Evolutionary conservation across 2,113 vertebrate species (phyloP).

Genomic region (Cyprinus carpio): DNA sequence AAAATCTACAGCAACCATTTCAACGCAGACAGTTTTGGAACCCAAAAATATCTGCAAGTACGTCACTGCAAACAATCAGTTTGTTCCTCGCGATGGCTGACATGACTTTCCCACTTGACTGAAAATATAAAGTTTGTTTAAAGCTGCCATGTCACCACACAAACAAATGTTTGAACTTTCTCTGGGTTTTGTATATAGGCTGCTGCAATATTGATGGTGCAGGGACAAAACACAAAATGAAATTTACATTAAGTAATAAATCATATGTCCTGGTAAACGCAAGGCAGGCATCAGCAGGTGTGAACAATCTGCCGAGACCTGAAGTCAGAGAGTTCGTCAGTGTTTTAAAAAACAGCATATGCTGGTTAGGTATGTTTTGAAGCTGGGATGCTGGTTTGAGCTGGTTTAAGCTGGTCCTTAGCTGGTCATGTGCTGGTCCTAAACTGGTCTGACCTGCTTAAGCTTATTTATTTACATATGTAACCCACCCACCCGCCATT

Average conservation of each 20-base stretch:
- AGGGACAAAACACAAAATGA: conserved; percentile 38
- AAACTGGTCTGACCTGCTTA: too few species aligned
- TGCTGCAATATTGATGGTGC: conserved; percentile 33
- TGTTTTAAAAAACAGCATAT: too few species aligned
- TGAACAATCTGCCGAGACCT: background rate
- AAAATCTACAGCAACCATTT: background rate
- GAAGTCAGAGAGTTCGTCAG: conserved; percentile 14
- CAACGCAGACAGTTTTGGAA: background rate
- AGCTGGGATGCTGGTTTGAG: too few species aligned
- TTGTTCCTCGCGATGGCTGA: background rate
- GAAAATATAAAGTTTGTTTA: conserved; percentile 4
- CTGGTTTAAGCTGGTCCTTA: too few species aligned
- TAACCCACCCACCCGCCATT: too few species aligned
- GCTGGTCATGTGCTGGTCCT: too few species aligned
- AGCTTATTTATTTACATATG: too few species aligned
- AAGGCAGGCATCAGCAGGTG: conserved; percentile 2
- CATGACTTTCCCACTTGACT: background rate
- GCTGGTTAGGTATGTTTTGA: too few species aligned
- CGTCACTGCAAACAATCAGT: background rate
- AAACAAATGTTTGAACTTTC: conserved; percentile 14
- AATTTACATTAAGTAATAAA: conserved; percentile 49
- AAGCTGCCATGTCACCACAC: background rate
- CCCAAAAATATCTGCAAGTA: background rate
- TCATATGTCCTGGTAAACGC: conserved; percentile 33
- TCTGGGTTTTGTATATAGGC: background rate